Conservation (phyloP, 2,797 vertebrate species). For the Enteromius mattozi region DNA sequence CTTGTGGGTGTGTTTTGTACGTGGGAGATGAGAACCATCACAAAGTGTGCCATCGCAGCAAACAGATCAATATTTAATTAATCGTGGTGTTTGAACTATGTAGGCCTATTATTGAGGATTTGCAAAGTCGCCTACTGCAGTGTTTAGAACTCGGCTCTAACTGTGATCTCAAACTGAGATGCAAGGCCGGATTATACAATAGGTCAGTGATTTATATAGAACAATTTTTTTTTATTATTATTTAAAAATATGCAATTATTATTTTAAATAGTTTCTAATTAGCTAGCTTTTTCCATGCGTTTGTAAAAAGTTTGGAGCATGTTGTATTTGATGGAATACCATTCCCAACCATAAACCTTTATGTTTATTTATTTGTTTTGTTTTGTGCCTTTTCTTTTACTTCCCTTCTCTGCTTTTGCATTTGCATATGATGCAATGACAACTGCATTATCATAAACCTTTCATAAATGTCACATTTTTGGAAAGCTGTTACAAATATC, state of each 20-base stretch:
- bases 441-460: conserved; percentile 51
- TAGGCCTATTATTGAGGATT: conserved; percentile 44
- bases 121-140: conserved; percentile 29
- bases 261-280: neutral
- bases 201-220: conserved; percentile 22
- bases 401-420: conserved; percentile 14
- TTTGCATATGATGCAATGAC: conserved; percentile 44
- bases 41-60: conserved; percentile 39
- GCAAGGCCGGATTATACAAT: conserved; percentile 32
- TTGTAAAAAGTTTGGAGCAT: neutral
- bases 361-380: conserved; percentile 31
- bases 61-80: conserved; percentile 63
- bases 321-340: neutral
- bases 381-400: conserved; percentile 22
- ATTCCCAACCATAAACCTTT: conserved; percentile 6
- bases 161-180: conserved; percentile 36
- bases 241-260: neutral
- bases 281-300: neutral
- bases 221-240: neutral
- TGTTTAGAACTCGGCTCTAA: conserved; percentile 37
- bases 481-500: conserved; percentile 55
- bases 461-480: conserved; percentile 50
- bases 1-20: conserved; percentile 39
- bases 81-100: conserved; percentile 50
- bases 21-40: conserved; percentile 42